Conservation (phyloP, 1,140 invertebrate genomes). For the Parapsyche elsis region DNA sequence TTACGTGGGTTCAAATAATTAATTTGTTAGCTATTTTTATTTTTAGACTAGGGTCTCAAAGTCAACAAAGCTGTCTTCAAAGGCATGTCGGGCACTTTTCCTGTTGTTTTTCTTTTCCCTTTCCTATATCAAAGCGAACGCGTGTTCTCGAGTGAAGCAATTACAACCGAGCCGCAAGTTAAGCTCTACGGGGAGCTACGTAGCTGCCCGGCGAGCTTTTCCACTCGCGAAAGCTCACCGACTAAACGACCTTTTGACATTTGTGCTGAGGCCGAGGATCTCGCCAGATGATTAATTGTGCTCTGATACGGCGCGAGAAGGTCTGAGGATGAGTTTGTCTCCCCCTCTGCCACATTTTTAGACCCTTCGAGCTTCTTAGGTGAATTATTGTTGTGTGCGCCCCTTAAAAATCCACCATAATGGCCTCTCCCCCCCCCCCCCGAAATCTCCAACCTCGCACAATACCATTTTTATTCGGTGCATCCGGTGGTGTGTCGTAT, state of each 20-base stretch:
- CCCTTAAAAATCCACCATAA: neutral
- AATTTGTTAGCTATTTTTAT: no score
- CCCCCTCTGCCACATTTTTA: no score
- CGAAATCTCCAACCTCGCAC: neutral
- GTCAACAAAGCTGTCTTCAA: no score
- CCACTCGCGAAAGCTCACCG: constrained; percentile 2
- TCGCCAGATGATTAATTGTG: constrained; percentile 39
- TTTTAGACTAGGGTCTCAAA: no score
- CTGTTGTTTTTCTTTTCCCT: no score
- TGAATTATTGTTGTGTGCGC: neutral
- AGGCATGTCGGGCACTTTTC: no score
- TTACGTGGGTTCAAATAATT: no score
- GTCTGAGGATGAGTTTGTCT: neutral
- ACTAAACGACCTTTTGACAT: constrained; percentile 45
- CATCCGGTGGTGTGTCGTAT: neutral
- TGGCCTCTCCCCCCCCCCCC: neutral
- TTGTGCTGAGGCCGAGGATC: constrained; percentile 25
- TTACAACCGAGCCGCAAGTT: constrained; percentile 19
- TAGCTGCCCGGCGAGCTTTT: neutral
- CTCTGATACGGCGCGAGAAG: constrained; percentile 7
- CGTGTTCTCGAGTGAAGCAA: constrained; percentile 27
- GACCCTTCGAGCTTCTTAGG: neutral
- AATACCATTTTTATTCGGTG: neutral
- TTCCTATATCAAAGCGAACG: no score
- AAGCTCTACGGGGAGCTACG: neutral